A percentile compares a stretch with the other conserved stretches of the same genome.
Conservation (phyloP, 64 coral and sea anemone species). For the Pocillopora verrucosa region DNA sequence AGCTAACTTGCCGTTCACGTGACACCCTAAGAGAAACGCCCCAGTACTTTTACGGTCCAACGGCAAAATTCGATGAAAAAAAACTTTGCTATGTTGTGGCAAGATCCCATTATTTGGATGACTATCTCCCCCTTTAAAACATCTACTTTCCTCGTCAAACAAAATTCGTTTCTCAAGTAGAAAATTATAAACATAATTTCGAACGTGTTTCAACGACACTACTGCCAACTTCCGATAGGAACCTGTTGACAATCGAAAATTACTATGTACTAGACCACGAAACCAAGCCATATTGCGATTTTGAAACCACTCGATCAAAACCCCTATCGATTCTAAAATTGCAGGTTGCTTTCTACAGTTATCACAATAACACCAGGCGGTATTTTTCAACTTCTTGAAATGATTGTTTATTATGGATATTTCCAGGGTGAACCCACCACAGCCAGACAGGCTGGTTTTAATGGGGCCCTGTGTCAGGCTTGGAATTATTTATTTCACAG, state of each 20-base stretch:
- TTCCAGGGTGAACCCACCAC: conserved; percentile 12
- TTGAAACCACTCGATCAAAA: background rate
- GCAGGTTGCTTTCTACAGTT: background rate
- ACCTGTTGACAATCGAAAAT: no score
- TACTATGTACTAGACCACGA: no score
- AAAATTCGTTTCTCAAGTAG: background rate
- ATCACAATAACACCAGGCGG: background rate
- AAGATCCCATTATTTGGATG: no score
- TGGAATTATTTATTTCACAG: conserved; percentile 20
- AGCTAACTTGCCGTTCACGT: background rate
- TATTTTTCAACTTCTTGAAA: background rate
- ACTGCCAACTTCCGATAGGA: no score
- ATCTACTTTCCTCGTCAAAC: background rate
- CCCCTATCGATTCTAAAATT: background rate
- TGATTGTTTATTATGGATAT: background rate
- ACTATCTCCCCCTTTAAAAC: no score
- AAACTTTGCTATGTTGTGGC: no score
- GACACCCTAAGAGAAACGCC: no score
- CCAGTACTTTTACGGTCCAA: conserved; percentile 7
- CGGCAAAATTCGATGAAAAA: background rate
- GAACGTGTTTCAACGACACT: no score
- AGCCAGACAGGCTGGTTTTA: conserved; percentile 1
- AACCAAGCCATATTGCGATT: background rate
- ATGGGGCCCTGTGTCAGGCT: conserved; percentile 2
- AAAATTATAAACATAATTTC: no score